Percentiles rank a stretch among this genome's conserved stretches.
phyloP scores from a whole-genome alignment of 2,888 invertebrate genomes.

The Flabesymbios commensalis region DNA sequence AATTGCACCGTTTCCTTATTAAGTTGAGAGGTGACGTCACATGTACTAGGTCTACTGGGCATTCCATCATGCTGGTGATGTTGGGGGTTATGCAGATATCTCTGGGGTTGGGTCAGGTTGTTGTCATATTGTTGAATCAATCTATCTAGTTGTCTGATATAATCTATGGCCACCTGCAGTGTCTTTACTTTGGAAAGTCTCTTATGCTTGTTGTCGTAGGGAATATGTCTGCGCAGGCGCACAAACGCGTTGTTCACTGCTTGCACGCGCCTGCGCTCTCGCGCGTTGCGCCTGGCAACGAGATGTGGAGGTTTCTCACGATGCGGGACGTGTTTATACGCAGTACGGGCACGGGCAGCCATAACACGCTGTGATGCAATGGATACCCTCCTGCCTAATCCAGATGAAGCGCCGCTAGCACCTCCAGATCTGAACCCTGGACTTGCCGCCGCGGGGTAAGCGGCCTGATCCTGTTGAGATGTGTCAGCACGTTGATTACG shows the following conservation, averaged over 20 bases:
- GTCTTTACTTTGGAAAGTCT: slow-evolving; percentile 70
- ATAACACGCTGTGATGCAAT: too few species aligned
- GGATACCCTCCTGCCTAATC: too few species aligned
- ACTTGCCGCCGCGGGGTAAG: too few species aligned
- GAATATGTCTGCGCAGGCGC: slow-evolving; percentile 67
- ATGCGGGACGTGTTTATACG: slow-evolving; percentile 58
- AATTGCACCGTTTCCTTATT: too few species aligned
- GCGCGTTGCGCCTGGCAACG: slow-evolving; percentile 68
- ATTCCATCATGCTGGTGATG: too few species aligned
- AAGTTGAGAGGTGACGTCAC: too few species aligned
- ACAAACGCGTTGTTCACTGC: slow-evolving; percentile 71
- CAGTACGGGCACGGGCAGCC: neutral
- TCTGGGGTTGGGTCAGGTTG: neutral
- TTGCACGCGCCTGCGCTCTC: slow-evolving; percentile 70
- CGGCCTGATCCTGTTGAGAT: too few species aligned
- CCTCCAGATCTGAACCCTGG: neutral
- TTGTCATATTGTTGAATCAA: slow-evolving; percentile 55
- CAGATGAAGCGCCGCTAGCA: neutral
- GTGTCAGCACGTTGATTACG: too few species aligned
- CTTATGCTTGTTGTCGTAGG: slow-evolving; percentile 64
- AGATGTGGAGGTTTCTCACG: slow-evolving; percentile 67
- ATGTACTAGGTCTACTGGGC: too few species aligned
- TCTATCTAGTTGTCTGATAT: slow-evolving; percentile 66
- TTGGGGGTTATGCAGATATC: too few species aligned
- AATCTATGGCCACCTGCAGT: slow-evolving; percentile 68